A percentile compares a stretch with the other conserved stretches of the same genome.
phyloP scores from a whole-genome alignment of 2,888 invertebrate genomes.

The Dryomyza anilis region DNA sequence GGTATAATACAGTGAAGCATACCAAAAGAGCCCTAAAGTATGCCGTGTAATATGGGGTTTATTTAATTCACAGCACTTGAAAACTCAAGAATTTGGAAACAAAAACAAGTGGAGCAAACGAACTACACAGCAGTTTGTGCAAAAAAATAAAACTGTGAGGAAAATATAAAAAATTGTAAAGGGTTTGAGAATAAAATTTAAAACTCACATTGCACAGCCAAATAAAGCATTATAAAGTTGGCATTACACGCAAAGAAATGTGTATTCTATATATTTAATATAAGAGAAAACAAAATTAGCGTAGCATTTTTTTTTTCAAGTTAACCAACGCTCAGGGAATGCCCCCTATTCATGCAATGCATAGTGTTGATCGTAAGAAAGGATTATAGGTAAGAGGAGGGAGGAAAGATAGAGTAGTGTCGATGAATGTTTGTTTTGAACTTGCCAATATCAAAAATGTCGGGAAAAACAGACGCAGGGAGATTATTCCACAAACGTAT shows the following conservation, averaged over 20 bases:
- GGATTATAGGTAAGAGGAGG: too few relatives aligned
- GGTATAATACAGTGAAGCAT: not conserved
- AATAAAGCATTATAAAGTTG: not conserved
- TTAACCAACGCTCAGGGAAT: too few relatives aligned
- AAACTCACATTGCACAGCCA: not conserved
- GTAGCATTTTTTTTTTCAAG: too few relatives aligned
- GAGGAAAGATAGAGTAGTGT: too few relatives aligned
- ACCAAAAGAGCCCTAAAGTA: not conserved
- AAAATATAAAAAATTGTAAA: not conserved
- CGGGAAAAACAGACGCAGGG: too few relatives aligned
- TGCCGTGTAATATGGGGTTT: conserved; percentile 1
- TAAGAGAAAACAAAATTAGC: too few relatives aligned
- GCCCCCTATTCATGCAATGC: too few relatives aligned
- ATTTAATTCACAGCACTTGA: conserved; percentile 6
- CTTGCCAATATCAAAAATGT: too few relatives aligned
- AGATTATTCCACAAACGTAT: too few relatives aligned
- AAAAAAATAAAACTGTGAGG: not conserved
- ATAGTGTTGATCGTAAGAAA: too few relatives aligned
- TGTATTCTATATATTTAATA: too few relatives aligned
- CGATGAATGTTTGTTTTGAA: too few relatives aligned
- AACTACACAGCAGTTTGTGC: not conserved
- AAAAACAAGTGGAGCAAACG: conserved; percentile 8
- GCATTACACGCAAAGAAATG: not conserved
- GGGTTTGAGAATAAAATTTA: not conserved
- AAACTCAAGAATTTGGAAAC: conserved; percentile 8